phyloP scores from a whole-genome alignment of 2,113 vertebrate species.

The Ammodytes dubius region DNA sequence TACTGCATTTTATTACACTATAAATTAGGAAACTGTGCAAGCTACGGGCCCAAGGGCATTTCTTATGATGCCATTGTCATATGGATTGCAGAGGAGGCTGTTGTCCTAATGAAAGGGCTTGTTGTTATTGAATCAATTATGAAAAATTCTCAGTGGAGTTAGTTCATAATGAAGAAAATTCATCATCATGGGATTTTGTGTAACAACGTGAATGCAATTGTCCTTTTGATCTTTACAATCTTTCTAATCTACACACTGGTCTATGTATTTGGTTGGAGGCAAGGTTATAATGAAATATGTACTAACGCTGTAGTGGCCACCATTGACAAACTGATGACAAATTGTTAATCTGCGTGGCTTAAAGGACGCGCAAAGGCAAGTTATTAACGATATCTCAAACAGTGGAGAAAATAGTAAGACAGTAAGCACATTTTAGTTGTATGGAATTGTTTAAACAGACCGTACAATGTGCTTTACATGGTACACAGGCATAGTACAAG shows the following conservation, averaged over 20 bases:
- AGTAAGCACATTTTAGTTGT: no score
- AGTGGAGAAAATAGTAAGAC: not conserved
- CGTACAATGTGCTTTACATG: no score
- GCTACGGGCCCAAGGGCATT: constrained; percentile 40
- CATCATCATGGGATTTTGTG: constrained; percentile 49
- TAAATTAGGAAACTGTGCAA: constrained; percentile 37
- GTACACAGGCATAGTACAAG: no score
- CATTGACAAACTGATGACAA: constrained; percentile 41
- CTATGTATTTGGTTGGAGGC: constrained; percentile 44
- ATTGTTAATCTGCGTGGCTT: constrained; percentile 30
- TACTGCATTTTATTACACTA: constrained; percentile 47
- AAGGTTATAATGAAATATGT: constrained; percentile 40
- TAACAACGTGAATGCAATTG: constrained; percentile 52
- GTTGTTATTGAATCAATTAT: constrained; percentile 68
- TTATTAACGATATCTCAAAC: constrained; percentile 19
- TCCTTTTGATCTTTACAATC: constrained; percentile 59
- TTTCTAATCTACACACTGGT: constrained; percentile 50
- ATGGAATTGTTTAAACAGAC: no score
- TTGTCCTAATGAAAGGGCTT: constrained; percentile 59
- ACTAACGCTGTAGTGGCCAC: constrained; percentile 21
- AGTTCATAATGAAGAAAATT: constrained; percentile 68
- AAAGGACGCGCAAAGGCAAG: not conserved
- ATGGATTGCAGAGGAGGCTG: constrained; percentile 48
- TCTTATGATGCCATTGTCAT: constrained; percentile 32
- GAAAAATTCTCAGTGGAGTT: constrained; percentile 59